Percentiles rank a stretch among this genome's conserved stretches.
Conservation (phyloP, 64 coral and sea anemone species). For the Montipora efflorescens region DNA sequence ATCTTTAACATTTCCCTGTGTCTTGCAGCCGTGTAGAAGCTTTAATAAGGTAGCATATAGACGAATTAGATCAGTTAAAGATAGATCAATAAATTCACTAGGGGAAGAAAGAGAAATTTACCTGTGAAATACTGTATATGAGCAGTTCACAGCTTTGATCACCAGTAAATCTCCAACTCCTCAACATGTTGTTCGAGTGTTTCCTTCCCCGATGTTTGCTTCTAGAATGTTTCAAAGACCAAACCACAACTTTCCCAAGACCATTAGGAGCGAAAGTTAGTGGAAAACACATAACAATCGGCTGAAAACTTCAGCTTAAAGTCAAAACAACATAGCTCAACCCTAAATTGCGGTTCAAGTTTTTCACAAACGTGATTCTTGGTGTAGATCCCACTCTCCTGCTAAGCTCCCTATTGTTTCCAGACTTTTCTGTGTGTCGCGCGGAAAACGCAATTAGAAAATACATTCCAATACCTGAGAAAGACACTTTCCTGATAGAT, state of each 20-base stretch:
- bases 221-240: neutral
- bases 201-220: neutral
- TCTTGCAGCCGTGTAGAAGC: too few species aligned
- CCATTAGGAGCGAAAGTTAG: neutral
- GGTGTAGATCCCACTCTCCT: neutral
- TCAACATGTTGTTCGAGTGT: neutral
- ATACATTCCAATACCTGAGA: neutral
- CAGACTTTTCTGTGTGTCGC: too few species aligned
- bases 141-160: neutral
- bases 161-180: neutral
- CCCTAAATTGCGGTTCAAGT: neutral
- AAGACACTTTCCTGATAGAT: constrained; percentile 8
- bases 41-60: neutral
- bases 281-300: neutral
- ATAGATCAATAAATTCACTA: neutral
- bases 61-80: neutral
- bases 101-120: neutral
- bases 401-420: neutral
- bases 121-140: neutral
- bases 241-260: neutral
- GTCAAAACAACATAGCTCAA: constrained; percentile 1
- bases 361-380: constrained; percentile 9
- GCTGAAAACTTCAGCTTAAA: neutral
- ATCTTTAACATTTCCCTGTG: too few species aligned
- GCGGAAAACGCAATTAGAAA: too few species aligned